phyloP scores from a whole-genome alignment of 2,888 invertebrate genomes.

The Chymomyza procnemis region DNA sequence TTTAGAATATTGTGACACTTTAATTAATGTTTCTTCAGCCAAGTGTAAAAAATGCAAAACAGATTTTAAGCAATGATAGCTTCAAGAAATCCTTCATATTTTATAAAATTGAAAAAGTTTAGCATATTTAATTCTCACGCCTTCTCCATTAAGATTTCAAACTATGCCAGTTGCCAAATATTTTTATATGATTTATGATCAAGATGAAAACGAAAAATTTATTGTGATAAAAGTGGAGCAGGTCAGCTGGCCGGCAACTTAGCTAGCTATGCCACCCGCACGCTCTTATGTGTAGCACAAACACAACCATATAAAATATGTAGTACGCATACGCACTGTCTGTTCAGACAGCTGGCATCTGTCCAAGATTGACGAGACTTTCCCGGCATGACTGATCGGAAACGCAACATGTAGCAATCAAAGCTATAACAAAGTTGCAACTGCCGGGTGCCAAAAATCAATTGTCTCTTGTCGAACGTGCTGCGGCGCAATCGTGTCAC shows the following conservation, averaged over 20 bases:
- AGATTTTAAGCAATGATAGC: too few relatives aligned
- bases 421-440: constrained; percentile 5
- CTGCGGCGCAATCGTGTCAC: neutral
- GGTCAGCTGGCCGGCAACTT: constrained; percentile 32
- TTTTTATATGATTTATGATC: constrained; percentile 64
- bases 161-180: constrained; percentile 33
- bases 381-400: neutral
- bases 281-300: too few relatives aligned
- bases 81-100: too few relatives aligned
- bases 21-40: too few relatives aligned
- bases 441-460: constrained; percentile 43
- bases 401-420: constrained; percentile 13
- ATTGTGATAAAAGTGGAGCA: constrained; percentile 51
- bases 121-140: constrained; percentile 44
- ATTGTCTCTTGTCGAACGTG: neutral
- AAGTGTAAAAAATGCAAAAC: too few relatives aligned
- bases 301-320: too few relatives aligned
- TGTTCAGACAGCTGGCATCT: constrained; percentile 21
- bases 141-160: constrained; percentile 7
- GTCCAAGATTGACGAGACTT: constrained; percentile 6
- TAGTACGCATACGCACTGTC: neutral
- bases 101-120: neutral
- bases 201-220: constrained; percentile 14
- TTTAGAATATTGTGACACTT: too few relatives aligned
- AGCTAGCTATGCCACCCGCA: neutral